phyloP scores from a whole-genome alignment of 2,888 invertebrate genomes.

The Chouioia cunea region DNA sequence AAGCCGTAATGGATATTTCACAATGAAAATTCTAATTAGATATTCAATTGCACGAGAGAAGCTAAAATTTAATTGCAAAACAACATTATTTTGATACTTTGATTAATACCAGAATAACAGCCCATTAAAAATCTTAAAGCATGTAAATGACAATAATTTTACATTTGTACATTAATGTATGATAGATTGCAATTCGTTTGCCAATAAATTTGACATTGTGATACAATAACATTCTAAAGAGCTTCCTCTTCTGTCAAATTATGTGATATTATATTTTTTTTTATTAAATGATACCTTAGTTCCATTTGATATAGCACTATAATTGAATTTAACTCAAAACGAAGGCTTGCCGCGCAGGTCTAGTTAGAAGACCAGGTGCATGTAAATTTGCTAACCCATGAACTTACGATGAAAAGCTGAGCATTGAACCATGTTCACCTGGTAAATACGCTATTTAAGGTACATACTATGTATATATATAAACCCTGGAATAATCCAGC shows the following conservation, averaged over 20 bases:
- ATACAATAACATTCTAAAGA: too few species aligned
- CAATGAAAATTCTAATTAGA: conserved; percentile 20
- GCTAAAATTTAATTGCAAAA: conserved; percentile 33
- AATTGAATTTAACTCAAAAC: neutral
- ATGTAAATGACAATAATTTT: too few species aligned
- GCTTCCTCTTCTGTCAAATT: too few species aligned
- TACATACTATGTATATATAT: neutral
- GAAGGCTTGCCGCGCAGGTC: neutral
- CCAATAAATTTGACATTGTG: too few species aligned
- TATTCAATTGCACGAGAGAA: conserved; percentile 8
- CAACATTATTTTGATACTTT: conserved; percentile 20
- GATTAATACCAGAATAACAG: conserved; percentile 14
- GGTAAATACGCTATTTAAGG: neutral
- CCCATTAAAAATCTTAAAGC: too few species aligned
- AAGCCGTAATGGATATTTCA: conserved; percentile 18
- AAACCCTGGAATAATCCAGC: neutral
- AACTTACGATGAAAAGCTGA: conserved; percentile 2
- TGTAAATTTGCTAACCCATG: conserved; percentile 30
- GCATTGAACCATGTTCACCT: neutral
- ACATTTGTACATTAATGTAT: too few species aligned
- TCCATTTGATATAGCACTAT: too few species aligned
- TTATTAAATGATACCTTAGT: too few species aligned
- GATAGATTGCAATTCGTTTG: too few species aligned
- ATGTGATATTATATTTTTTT: too few species aligned
- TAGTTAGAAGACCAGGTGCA: neutral